Conservation (phyloP, 2,888 invertebrate genomes). For the Hypselothyrea guttata region DNA sequence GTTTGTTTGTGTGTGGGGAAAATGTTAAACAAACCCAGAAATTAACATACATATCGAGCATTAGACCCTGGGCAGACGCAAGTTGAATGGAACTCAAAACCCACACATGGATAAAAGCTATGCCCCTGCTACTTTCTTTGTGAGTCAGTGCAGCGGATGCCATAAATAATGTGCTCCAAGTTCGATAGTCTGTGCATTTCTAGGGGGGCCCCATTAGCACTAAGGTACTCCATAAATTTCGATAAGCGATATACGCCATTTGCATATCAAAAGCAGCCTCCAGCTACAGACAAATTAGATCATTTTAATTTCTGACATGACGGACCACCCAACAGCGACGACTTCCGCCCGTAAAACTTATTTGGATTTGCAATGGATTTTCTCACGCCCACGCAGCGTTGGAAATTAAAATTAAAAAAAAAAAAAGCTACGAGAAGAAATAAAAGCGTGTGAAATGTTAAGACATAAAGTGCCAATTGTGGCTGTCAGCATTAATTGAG, state of each 20-base stretch:
- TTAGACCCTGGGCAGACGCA: constrained; percentile 14
- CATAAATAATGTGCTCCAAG: constrained; percentile 48
- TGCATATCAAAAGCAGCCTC: constrained; percentile 15
- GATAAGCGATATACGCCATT: constrained; percentile 31
- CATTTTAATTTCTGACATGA: too few species aligned
- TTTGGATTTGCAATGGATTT: constrained; percentile 14
- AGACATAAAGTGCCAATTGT: not conserved
- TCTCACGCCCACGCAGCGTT: constrained; percentile 25
- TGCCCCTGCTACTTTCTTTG: not conserved
- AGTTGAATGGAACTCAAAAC: constrained; percentile 13
- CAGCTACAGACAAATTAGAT: not conserved
- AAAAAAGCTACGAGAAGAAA: too few species aligned
- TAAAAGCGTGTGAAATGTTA: constrained; percentile 9
- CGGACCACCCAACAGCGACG: not conserved
- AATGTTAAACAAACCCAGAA: constrained; percentile 22
- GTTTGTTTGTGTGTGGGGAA: constrained; percentile 15
- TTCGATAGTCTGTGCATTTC: too few species aligned
- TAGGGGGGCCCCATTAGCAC: constrained; percentile 19
- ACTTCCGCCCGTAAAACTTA: not conserved
- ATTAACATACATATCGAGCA: constrained; percentile 40
- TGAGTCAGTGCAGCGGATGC: constrained; percentile 55
- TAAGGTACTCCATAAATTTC: constrained; percentile 4
- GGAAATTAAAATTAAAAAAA: constrained; percentile 10
- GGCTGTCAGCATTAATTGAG: not conserved
- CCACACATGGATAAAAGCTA: constrained; percentile 19